Evolutionary conservation across 2,888 invertebrate genomes (phyloP), one percentile per base, ranked within the genome.

Genomic region (Eristalinus sepulchralis): DNA sequence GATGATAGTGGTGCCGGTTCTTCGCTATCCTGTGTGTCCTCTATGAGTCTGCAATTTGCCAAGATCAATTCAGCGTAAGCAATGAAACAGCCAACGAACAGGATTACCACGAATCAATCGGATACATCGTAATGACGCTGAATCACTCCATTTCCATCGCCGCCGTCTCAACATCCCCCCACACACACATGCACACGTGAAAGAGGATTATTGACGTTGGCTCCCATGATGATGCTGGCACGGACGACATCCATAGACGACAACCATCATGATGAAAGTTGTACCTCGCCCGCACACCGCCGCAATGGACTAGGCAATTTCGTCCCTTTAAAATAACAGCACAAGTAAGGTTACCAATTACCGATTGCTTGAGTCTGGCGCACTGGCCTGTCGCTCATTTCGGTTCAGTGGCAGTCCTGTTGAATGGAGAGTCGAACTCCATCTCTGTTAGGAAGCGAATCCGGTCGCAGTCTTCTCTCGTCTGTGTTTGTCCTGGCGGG

Each of bases 101-200:
- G 73, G 60, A 85, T 82, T 85, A 82, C 60, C 22, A 77, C 39
- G 57, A 85, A 85, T 82, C 77, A 85, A 85, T 82, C 85, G 73
- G 39, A 34, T 72, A 77, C 33, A 72, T 31, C 63, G 70, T 68
- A 67, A 76, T 67, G 63, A 39, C 17, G 34, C 17, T 13, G 76
- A 73, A 53, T 67, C 71, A 47, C 47, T 47, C 55, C 13, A 13
- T 59, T 20, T 8, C 9, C 11, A 24, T 9, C 17, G 6, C 53
- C 22, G 24, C 66, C 17, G 6, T 27, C 39, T 33, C 57, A 70
- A 17, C 13, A 20, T 39, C 13, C 10, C 6, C 11, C 39, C 33
- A 31, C 11, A 31, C 13, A n/a, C 9, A 33, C 53, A 55, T 27
- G 2, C 31, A 39, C 22, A 9, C 22, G 10, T 13, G 34, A 63